A percentile compares a stretch with the other conserved stretches of the same genome.
Evolutionary conservation across 2,113 vertebrate genomes (phyloP).

Genomic region (Daphoenositta chrysoptera): DNA sequence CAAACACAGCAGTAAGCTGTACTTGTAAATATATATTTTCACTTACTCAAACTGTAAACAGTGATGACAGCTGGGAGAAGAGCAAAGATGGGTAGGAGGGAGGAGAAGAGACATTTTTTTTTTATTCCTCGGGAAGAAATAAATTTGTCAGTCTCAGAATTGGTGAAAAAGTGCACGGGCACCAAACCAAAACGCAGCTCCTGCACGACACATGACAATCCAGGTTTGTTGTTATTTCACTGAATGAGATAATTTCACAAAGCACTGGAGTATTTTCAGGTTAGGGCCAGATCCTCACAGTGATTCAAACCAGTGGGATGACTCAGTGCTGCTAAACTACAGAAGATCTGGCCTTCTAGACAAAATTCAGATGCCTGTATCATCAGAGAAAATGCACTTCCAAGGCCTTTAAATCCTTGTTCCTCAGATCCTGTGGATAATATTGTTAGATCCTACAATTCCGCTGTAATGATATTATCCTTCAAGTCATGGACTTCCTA

Average conservation of each 20-base stretch:
- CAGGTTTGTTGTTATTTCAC: not conserved
- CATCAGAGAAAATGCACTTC: not conserved
- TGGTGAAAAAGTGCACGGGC: slow-evolving; percentile 1
- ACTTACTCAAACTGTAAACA: slow-evolving; percentile 11
- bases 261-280: not conserved
- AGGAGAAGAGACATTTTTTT: not conserved
- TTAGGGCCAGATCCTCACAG: not conserved
- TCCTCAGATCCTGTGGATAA: not conserved
- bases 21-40: slow-evolving; percentile 19
- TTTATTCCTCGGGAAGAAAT: not conserved
- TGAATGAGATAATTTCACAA: not conserved
- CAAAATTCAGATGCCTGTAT: not conserved
- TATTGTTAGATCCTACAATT: not conserved
- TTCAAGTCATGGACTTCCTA: not conserved
- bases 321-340: not conserved
- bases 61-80: slow-evolving; percentile 4
- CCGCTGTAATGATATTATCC: not conserved
- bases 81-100: not conserved
- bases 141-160: not conserved
- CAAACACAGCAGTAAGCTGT: not conserved
- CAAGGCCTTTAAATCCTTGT: not conserved
- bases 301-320: not conserved
- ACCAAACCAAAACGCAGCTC: not conserved
- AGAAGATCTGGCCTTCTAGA: not conserved
- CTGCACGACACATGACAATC: not conserved